Evolutionary conservation across 35 echinoderm and acorn worm genomes (phyloP).

Genomic region (Eucidaris tribuloides): DNA sequence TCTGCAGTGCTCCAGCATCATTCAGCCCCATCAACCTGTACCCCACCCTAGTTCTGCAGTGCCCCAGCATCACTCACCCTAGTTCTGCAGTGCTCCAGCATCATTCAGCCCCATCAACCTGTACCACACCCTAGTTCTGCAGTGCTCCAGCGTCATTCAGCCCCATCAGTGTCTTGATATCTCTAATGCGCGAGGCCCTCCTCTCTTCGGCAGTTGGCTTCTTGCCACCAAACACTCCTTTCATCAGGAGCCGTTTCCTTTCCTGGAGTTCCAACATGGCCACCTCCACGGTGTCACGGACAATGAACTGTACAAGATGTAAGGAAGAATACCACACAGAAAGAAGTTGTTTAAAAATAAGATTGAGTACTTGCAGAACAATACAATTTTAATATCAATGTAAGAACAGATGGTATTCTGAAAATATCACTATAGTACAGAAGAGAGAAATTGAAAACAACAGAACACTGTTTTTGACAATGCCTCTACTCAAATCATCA

Average conservation of each 20-base stretch:
- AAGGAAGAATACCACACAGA: neutral
- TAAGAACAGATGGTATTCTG: too few species aligned
- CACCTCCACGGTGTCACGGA: slow-evolving; percentile 80
- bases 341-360: too few species aligned
- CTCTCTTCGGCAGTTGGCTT: slow-evolving; percentile 59
- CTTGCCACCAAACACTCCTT: slow-evolving; percentile 70
- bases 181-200: slow-evolving; percentile 50
- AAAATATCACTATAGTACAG: too few species aligned
- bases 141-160: neutral
- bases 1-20: too few species aligned
- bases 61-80: too few species aligned
- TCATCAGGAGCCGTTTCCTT: slow-evolving; percentile 81
- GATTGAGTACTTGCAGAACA: too few species aligned
- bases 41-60: too few species aligned
- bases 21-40: too few species aligned
- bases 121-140: neutral
- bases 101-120: neutral
- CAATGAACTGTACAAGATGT: slow-evolving; percentile 53
- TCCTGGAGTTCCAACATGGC: slow-evolving; percentile 89
- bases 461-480: too few species aligned
- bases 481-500: too few species aligned
- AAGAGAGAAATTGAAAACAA: too few species aligned
- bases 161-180: slow-evolving; percentile 75
- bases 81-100: neutral
- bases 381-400: too few species aligned